Evolutionary conservation across 2,113 vertebrate genomes (phyloP).

Genomic region (Caloenas nicobarica): DNA sequence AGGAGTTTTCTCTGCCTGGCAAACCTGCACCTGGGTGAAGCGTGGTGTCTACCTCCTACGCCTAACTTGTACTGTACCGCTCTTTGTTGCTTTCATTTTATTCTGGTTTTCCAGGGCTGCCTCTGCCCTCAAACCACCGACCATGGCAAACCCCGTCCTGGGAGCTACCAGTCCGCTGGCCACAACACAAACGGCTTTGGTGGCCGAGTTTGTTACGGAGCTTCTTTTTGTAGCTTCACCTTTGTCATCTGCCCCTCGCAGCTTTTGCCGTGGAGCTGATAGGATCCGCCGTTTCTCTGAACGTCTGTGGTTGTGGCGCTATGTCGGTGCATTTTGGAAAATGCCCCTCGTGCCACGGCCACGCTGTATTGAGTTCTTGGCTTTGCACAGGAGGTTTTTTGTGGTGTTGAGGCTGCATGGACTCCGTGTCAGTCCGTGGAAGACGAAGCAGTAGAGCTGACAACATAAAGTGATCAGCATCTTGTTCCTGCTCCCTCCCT

Average conservation of each 20-base stretch:
- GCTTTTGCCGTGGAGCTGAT: accelerated
- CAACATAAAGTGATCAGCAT: background rate
- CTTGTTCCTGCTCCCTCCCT: background rate
- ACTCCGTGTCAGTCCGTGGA: accelerated
- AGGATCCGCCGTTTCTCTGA: accelerated
- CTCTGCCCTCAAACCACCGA: background rate
- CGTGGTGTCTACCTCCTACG: background rate
- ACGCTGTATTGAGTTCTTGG: background rate
- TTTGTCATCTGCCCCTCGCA: background rate
- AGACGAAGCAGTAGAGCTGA: background rate
- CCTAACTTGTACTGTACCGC: background rate
- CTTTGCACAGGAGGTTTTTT: accelerated
- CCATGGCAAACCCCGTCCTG: background rate
- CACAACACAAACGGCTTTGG: background rate
- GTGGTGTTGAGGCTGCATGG: background rate
- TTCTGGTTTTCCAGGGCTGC: background rate
- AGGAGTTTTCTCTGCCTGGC: constrained; percentile 45
- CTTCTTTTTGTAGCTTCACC: background rate
- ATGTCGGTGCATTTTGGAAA: background rate
- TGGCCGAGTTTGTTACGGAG: background rate
- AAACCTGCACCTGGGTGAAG: too few relatives aligned
- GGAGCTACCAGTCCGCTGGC: accelerated
- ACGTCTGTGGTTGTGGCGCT: accelerated
- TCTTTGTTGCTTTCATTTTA: accelerated
- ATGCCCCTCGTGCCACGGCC: accelerated